Conservation (phyloP, 1,140 invertebrate species). For the Ceratosolen solmsi region DNA sequence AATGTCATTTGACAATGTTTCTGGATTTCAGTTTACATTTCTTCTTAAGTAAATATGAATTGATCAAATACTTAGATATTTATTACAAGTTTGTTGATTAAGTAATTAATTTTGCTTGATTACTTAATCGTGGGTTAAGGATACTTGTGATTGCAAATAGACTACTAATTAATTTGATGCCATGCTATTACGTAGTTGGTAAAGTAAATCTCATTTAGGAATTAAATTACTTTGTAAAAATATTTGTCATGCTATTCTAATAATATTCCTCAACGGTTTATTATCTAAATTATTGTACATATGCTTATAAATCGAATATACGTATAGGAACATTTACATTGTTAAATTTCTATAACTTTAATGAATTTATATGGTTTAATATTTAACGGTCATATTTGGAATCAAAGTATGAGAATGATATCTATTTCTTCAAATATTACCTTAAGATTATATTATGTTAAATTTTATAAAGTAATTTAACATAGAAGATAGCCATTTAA, state of each 20-base stretch:
- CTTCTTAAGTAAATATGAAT: background rate
- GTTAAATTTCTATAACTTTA: no score
- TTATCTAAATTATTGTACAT: no score
- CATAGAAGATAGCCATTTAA: background rate
- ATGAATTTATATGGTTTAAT: no score
- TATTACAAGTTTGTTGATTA: slow-evolving; percentile 16
- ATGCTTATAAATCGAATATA: no score
- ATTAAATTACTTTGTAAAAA: background rate
- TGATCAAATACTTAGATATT: slow-evolving; percentile 28
- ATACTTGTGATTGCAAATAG: slow-evolving; percentile 10
- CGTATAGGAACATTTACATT: no score
- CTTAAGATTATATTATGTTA: background rate
- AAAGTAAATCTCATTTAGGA: background rate
- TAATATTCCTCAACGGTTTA: background rate
- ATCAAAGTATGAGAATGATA: no score
- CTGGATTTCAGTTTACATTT: background rate
- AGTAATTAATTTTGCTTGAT: slow-evolving; percentile 30
- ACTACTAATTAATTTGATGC: slow-evolving; percentile 18
- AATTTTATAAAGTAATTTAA: background rate
- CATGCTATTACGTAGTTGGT: background rate
- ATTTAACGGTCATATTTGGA: no score
- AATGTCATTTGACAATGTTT: no score
- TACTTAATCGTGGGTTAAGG: background rate
- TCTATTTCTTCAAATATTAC: no score
- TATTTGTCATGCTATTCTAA: background rate